phyloP scores from a whole-genome alignment of 2,888 invertebrate species.

The Drosophila histrio region DNA sequence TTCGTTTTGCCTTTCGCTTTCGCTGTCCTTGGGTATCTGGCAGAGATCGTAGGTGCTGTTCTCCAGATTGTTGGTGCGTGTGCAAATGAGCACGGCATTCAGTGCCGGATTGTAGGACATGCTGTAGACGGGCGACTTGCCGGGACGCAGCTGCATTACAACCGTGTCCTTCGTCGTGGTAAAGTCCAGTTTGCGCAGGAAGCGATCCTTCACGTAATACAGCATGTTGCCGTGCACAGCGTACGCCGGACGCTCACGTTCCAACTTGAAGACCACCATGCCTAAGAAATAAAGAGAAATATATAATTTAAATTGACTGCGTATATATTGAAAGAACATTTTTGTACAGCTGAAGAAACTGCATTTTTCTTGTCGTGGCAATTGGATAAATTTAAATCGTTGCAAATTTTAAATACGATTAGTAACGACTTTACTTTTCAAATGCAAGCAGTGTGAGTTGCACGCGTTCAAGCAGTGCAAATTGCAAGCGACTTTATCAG shows the following conservation, averaged over 20 bases:
- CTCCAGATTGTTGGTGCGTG: conserved; percentile 92
- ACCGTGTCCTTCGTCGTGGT: conserved; percentile 95
- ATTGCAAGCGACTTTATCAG: too few relatives aligned
- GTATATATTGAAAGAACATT: too few relatives aligned
- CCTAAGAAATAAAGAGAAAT: conserved; percentile 69
- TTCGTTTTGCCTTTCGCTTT: conserved; percentile 83
- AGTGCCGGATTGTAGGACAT: conserved; percentile 99
- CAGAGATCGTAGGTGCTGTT: conserved; percentile 97
- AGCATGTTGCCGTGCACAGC: conserved; percentile 96
- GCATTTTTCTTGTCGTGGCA: too few relatives aligned
- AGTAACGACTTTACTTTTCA: too few relatives aligned
- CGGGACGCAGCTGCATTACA: conserved; percentile 95
- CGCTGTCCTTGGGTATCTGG: conserved; percentile 89
- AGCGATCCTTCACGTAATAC: conserved; percentile 98
- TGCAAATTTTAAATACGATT: too few relatives aligned
- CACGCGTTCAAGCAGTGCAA: too few relatives aligned
- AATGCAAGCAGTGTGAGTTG: too few relatives aligned
- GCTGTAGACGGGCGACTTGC: conserved; percentile 89
- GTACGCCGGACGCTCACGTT: conserved; percentile 97
- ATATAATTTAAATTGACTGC: neutral
- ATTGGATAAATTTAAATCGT: too few relatives aligned
- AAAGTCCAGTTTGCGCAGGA: conserved; percentile 95
- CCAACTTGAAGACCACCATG: conserved; percentile 88
- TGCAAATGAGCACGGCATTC: conserved; percentile 95
- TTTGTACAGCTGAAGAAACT: too few relatives aligned